Evolutionary conservation across 2,888 invertebrate species (phyloP).

Genomic region (Agonum fuliginosum): DNA sequence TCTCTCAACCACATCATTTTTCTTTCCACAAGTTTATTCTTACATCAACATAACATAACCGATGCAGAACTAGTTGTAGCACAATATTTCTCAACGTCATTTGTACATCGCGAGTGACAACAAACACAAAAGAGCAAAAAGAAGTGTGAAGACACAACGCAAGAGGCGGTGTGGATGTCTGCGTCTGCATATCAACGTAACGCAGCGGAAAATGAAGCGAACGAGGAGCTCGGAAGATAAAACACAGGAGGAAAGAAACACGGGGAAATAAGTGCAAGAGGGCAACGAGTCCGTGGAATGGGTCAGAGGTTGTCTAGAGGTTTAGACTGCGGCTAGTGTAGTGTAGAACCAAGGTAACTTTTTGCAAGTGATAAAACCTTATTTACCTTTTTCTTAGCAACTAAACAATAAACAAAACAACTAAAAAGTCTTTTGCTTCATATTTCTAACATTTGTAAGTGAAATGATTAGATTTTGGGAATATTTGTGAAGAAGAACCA

Average conservation of each 20-base stretch:
- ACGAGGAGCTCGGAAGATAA: not conserved
- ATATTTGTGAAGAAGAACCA: too few species aligned
- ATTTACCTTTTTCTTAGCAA: too few species aligned
- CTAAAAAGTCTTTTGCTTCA: too few species aligned
- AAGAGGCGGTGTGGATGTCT: not conserved
- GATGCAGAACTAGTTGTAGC: slow-evolving; percentile 11
- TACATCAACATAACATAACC: not conserved
- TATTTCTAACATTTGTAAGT: too few species aligned
- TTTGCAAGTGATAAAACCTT: too few species aligned
- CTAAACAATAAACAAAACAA: too few species aligned
- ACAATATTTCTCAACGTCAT: slow-evolving; percentile 7
- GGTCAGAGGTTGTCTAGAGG: slow-evolving; percentile 6
- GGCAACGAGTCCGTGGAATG: not conserved
- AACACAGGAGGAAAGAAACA: not conserved
- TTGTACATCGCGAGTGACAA: not conserved
- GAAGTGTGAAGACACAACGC: not conserved
- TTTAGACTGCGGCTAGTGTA: not conserved
- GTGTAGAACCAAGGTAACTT: not conserved
- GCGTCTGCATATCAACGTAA: not conserved
- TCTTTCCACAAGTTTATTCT: not conserved
- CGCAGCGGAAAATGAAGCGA: not conserved
- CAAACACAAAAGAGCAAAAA: slow-evolving; percentile 1
- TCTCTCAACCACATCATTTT: not conserved
- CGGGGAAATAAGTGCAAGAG: not conserved
- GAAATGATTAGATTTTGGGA: too few species aligned